Evolutionary conservation across 2,888 invertebrate species (phyloP).

Genomic region (Gari tellinella): DNA sequence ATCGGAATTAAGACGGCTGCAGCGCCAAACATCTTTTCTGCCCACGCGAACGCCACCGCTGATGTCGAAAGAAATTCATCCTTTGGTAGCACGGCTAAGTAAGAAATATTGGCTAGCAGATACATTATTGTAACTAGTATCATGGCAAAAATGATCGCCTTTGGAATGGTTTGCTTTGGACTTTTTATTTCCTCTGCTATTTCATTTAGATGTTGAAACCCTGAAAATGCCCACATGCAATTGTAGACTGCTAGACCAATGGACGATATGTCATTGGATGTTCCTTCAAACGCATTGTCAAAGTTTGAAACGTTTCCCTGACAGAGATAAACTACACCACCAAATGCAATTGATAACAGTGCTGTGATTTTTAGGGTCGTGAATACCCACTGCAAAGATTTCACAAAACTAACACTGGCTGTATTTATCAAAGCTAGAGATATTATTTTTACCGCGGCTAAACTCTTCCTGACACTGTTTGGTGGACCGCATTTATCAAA

Average conservation of each 20-base stretch:
- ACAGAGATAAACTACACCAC: constrained; percentile 43
- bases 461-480: constrained; percentile 46
- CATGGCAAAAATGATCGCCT: constrained; percentile 44
- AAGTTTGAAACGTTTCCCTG: constrained; percentile 47
- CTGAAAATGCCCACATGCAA: constrained; percentile 62
- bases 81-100: constrained; percentile 40
- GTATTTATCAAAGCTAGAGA: constrained; percentile 96
- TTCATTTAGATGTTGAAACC: constrained; percentile 65
- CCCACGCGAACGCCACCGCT: constrained; percentile 56
- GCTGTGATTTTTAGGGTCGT: constrained; percentile 92
- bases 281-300: constrained; percentile 49
- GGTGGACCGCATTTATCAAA: constrained; percentile 69
- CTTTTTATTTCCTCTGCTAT: constrained; percentile 50
- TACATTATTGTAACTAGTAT: constrained; percentile 39
- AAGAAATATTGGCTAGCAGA: constrained; percentile 48
- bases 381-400: constrained; percentile 96
- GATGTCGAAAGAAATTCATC: constrained; percentile 39
- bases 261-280: constrained; percentile 37
- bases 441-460: constrained; percentile 81
- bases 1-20: constrained; percentile 53
- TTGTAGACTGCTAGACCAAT: constrained; percentile 54
- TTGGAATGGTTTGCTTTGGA: constrained; percentile 53
- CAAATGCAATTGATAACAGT: constrained; percentile 42
- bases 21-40: constrained; percentile 33
- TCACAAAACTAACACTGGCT: constrained; percentile 96